Evolutionary conservation across 2,797 vertebrate species (phyloP), one percentile per base, ranked within the genome.

Genomic region (Smutsia temminckii): DNA sequence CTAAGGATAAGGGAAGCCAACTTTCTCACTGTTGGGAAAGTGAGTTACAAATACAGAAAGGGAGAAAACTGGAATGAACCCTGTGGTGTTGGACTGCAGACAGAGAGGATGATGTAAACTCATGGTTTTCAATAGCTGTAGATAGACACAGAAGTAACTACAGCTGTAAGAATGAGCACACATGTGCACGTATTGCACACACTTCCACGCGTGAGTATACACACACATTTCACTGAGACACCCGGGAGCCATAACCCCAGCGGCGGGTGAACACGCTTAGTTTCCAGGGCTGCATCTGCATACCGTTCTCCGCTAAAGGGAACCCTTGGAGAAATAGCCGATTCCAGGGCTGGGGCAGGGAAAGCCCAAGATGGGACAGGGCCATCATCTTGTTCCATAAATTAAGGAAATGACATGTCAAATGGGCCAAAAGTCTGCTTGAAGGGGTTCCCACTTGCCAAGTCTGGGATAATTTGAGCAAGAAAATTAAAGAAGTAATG

Each of bases 151-250:
- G 40, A 84, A 74, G n/a, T 49, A 12, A 49, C 40, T 1, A 11
- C 2, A n/a, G 51, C 3, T 37, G 25, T 32, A 11, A 27, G 37
- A 14, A n/a, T 3, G 9, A 18, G 57, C 0, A 4, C 1, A 0
- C 3, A 11, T 29, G 21, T 10, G 5, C 8, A 17, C 2, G 16
- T 64, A 20, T 18, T 0, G 3, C 0, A 3, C 5, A 9, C 8
- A 1, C 0, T n/a, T 23, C 83, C 61, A 27, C 55, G 4, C 5
- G 29, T 0, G 4, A 46, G 40, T 6, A 14, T n/a, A 16, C 59
- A 6, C 27, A 8, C 32, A 21, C 17, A 2, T 27, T 55, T 18
- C 16, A 10, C 63, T 5, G 8, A 14, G 21, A 83, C 8, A 17
- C 20, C 64, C 27, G 13, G 46, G 57, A 25, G 25, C 7, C 27